Evolutionary conservation across 2,888 invertebrate genomes (phyloP).

Genomic region (Polietes domitor): DNA sequence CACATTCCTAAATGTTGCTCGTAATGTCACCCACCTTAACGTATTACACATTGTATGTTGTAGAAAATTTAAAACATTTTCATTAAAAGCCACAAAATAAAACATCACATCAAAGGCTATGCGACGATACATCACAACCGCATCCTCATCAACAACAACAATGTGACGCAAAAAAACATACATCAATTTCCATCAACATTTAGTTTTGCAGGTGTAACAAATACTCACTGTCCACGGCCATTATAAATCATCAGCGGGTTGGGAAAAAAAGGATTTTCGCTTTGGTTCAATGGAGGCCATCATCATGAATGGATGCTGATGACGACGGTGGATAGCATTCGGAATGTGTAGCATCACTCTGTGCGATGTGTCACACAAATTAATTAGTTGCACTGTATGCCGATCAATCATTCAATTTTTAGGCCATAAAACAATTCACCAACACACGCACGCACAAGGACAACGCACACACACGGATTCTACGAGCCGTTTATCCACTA

Average conservation of each 20-base stretch:
- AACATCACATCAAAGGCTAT: constrained; percentile 37
- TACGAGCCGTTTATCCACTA: background rate
- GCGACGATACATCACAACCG: background rate
- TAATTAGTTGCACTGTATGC: constrained; percentile 78
- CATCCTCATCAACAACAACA: constrained; percentile 39
- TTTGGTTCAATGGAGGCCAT: background rate
- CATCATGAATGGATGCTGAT: constrained; percentile 6
- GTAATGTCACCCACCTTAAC: constrained; percentile 30
- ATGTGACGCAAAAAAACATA: constrained; percentile 18
- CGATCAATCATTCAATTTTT: constrained; percentile 80
- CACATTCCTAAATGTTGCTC: too few species aligned
- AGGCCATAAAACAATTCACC: constrained; percentile 66
- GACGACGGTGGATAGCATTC: background rate
- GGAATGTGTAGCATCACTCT: constrained; percentile 14
- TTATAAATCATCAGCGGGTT: constrained; percentile 18
- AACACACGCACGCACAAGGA: constrained; percentile 38
- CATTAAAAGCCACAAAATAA: constrained; percentile 64
- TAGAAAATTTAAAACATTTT: constrained; percentile 58
- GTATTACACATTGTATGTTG: constrained; percentile 17
- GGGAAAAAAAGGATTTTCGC: background rate
- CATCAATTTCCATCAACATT: constrained; percentile 23
- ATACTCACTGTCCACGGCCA: background rate
- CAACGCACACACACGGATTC: constrained; percentile 26
- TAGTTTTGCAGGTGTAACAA: constrained; percentile 56
- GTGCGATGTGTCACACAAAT: constrained; percentile 71